These are phyloP conservation scores for Syndactyla subalaris DNA, from an alignment of 2,797 vertebrate genomes.

Conservation along the genomic window DNA sequence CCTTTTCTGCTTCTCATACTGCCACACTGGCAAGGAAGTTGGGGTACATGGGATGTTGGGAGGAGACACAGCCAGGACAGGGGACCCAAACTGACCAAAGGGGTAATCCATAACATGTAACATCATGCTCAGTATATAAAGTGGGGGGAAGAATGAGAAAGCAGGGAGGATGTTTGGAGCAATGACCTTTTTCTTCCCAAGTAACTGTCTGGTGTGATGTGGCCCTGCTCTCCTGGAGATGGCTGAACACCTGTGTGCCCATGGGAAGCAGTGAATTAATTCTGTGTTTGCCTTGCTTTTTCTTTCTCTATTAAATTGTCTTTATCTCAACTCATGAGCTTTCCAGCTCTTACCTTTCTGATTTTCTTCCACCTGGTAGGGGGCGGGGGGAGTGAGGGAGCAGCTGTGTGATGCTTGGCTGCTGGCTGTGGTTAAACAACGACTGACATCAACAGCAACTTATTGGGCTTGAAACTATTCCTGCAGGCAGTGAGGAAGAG, in stretches of 20 bases:
- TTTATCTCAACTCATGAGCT: not conserved
- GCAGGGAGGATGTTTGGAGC: not conserved
- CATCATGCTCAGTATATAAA: not conserved
- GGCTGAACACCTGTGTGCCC: not conserved
- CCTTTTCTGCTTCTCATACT: not conserved
- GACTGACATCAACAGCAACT: not conserved
- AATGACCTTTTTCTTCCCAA: not conserved
- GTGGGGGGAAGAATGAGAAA: not conserved
- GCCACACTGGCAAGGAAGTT: not conserved
- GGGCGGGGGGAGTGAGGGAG: not conserved
- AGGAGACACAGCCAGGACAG: not conserved
- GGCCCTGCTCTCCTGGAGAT: not conserved
- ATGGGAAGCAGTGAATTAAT: not conserved
- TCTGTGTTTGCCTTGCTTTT: not conserved
- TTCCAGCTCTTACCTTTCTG: not conserved
- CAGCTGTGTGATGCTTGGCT: not conserved
- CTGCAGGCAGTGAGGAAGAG: not conserved
- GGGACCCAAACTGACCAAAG: not conserved
- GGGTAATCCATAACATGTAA: not conserved
- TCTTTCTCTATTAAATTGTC: not conserved
- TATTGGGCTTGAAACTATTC: not conserved
- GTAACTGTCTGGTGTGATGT: not conserved
- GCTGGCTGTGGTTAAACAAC: not conserved
- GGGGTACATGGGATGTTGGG: rapidly evolving
- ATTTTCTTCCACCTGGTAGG: rapidly evolving